A percentile compares a stretch with the other conserved stretches of the same genome.
These are phyloP conservation scores for Thyatira batis DNA, from an alignment of 2,888 invertebrate genomes.

Conservation along the genomic window DNA sequence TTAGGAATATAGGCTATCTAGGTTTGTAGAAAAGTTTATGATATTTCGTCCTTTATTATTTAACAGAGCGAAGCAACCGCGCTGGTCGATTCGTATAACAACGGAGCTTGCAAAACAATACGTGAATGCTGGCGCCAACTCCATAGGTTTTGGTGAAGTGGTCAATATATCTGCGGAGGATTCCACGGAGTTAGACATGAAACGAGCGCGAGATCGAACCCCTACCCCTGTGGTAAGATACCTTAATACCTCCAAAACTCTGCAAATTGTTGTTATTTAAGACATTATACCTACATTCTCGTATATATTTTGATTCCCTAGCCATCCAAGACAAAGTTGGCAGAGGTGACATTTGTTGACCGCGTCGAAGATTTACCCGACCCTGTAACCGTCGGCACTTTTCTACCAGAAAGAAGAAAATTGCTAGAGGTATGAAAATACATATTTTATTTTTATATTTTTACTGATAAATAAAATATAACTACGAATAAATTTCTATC, in stretches of 20 bases:
- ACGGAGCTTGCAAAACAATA: conserved; percentile 48
- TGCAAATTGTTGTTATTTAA: no score
- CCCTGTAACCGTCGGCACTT: conserved; percentile 50
- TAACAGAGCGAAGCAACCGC: conserved; percentile 40
- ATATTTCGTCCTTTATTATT: background rate
- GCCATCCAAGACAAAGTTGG: conserved; percentile 70
- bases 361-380: conserved; percentile 67
- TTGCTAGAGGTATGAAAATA: conserved; percentile 55
- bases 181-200: conserved; percentile 51
- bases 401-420: conserved; percentile 65
- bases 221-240: conserved; percentile 70
- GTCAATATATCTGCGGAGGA: conserved; percentile 41
- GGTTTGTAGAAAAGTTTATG: no score
- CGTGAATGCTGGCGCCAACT: conserved; percentile 21
- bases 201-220: conserved; percentile 56
- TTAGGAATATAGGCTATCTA: no score
- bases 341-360: conserved; percentile 70
- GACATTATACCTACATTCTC: no score
- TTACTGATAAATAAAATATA: no score
- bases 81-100: conserved; percentile 55
- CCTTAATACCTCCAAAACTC: background rate
- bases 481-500: no score
- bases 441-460: background rate
- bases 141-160: conserved; percentile 58
- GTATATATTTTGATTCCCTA: conserved; percentile 34